Percentiles rank a stretch among this genome's conserved stretches.
These are phyloP conservation scores for Chrysomallon squamiferum DNA, from an alignment of 1,140 invertebrate genomes.

Conservation along the genomic window DNA sequence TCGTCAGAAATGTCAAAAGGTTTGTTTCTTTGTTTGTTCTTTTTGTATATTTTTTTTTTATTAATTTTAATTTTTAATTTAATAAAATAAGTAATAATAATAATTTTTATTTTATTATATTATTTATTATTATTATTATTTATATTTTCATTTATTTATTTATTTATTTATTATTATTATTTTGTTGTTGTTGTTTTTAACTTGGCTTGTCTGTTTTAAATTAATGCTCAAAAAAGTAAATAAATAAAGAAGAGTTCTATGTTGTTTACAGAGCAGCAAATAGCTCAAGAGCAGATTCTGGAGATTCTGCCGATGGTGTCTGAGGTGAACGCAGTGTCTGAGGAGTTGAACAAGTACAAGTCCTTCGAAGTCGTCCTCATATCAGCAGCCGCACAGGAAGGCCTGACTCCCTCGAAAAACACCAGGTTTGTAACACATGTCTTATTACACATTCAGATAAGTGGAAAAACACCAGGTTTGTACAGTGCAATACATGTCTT, in stretches of 20 bases:
- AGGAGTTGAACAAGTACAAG: slow-evolving; percentile 63
- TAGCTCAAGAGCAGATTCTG: slow-evolving; percentile 62
- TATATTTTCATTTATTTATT: too few species aligned
- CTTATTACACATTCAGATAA: slow-evolving; percentile 38
- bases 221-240: too few species aligned
- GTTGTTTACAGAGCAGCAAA: slow-evolving; percentile 57
- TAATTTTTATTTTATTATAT: background rate
- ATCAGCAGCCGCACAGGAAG: slow-evolving; percentile 55
- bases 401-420: slow-evolving; percentile 16
- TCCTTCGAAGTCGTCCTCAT: slow-evolving; percentile 64
- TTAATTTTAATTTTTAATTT: background rate
- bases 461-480: background rate
- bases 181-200: too few species aligned
- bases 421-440: slow-evolving; percentile 14
- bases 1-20: slow-evolving; percentile 58
- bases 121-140: too few species aligned
- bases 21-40: too few species aligned
- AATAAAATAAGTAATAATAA: background rate
- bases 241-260: background rate
- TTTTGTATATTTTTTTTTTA: too few species aligned
- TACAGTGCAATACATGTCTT: background rate
- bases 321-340: slow-evolving; percentile 64
- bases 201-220: too few species aligned
- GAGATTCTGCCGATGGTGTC: slow-evolving; percentile 64
- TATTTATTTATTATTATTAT: too few species aligned